Evolutionary conservation across 2,797 vertebrate species (phyloP), one percentile per base, ranked within the genome.

Genomic region (Vespertilio murinus): DNA sequence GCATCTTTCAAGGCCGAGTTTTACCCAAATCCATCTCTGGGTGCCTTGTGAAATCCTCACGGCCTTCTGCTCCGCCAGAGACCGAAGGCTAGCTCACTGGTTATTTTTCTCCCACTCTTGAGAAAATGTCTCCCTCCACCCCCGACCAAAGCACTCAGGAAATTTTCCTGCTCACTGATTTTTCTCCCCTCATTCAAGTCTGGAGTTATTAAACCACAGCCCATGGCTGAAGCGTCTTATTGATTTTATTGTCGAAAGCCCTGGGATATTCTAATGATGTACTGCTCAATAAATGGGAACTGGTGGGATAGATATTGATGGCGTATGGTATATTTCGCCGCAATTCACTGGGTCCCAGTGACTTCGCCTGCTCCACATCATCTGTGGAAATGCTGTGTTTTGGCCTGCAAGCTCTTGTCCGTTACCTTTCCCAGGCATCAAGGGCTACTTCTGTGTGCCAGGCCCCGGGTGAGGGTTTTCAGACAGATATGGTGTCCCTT

Each of bases 181-280:
- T 49, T 14, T 16, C 0, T 38, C 40, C 87, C 83, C 73, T 49
- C 73, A 78, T 90, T 97, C 94, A 91, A 75, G 93, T 89, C 94
- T 89, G 86, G 92, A 95, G 95, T 97, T 96, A 95, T 96, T 94
- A 97, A 97, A 94, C 94, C 92, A 94, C 91, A 94, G 90, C 94
- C 94, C 90, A 78, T 91, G 95, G 94, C 95, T 91, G 89, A 89
- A 79, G 54, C 35, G 9, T 96, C 96, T 95, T 97, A 95, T 93
- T 97, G 96, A 96, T 96, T 97, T 96, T 94, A 96, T 93, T 96
- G 94, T 95, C 3, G 16, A 18, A 70, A 93, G 95, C 95, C 92
- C 91, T 83, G 95, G 94, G 93, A 95, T 97, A 95, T 94, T 95
- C 95, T 96, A 96, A 96, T 96, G 96, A 97, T 91, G 86, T 80